Base-by-base conservation (phyloP, 2,113 vertebrate genomes). In the Prochilodus magdalenae region DNA sequence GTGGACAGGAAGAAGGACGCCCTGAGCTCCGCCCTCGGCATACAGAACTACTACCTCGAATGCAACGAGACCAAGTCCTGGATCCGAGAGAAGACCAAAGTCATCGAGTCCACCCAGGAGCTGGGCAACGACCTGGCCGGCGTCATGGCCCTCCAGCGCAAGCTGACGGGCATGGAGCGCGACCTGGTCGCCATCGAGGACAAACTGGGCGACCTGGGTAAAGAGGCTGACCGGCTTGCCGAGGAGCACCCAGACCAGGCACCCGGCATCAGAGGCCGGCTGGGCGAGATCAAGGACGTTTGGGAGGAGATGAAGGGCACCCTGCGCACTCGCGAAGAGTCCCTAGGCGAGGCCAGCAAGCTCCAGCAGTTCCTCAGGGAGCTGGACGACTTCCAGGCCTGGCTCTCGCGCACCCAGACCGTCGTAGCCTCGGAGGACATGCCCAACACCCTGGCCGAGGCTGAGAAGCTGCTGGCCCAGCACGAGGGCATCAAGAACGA, bases 61-160 rank as follows among this genome's bases (percentile, higher is more conserved):
- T 97, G 98, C 81, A 99, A 99, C 4, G 98, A 99, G 92, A 99
- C 98, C 89, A 99, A 99, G 87, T 98, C 97, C 72, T 99, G 98
- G 98, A 99, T 99, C 90, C 96, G 97, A 36, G 98, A 99, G 91
- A 99, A 99, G 93, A 99, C 98, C 91, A 99, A 99, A 94, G 97
- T 99, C 63, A 99, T 99, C 0, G 98, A 99, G 90, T 99, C 98
- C 27, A 99, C 98, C 0, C 98, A 99, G 88, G 98, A 99, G 88
- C 93, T 99, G 87, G 98, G 98, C 27, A 99, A 99, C 0, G 98
- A 99, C 89, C 94, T 99, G 85, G 96, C 97, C 0, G 98, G 98
- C 0, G 98, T 99, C 83, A 99, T 98, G 96, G 98, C 98, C 22
- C 94, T 99, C 89, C 98, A 99, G 91, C 96, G 98, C 87, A 99